These are phyloP conservation scores for Hylaeus volcanicus DNA, from an alignment of 1,140 invertebrate genomes.

Conservation along the genomic window DNA sequence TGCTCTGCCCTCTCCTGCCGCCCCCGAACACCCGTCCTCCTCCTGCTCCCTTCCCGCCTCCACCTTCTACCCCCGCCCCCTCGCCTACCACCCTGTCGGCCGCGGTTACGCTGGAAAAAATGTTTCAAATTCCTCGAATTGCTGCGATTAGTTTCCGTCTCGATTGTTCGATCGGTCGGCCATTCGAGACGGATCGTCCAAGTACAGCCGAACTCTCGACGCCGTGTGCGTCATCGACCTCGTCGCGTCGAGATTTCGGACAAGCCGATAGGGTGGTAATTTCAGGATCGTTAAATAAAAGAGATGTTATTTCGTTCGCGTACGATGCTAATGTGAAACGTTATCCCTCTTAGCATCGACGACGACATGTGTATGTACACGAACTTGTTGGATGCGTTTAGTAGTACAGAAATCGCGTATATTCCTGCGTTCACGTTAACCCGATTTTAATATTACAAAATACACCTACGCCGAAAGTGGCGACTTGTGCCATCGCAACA, in stretches of 20 bases:
- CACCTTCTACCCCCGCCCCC: neutral
- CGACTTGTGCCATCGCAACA: no score
- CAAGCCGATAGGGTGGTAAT: no score
- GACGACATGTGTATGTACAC: no score
- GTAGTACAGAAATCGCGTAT: no score
- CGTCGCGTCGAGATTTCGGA: slow-evolving; percentile 15
- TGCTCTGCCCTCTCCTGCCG: neutral
- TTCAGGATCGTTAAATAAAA: no score
- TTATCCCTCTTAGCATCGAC: no score
- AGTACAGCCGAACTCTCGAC: neutral
- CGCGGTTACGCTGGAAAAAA: slow-evolving; percentile 52
- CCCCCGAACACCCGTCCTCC: neutral
- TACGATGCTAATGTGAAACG: no score
- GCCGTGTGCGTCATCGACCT: slow-evolving; percentile 37
- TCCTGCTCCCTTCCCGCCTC: neutral
- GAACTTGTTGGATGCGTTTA: no score
- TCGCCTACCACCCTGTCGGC: slow-evolving; percentile 1
- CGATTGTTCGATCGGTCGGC: slow-evolving; percentile 55
- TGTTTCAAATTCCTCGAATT: slow-evolving; percentile 66
- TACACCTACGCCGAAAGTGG: no score
- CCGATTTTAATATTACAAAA: no score
- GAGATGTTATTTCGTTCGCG: no score
- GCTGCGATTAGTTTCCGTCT: slow-evolving; percentile 65
- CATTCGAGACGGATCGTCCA: neutral
- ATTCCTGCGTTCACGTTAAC: no score